These are phyloP conservation scores for Aphelenchoides bicaudatus DNA, from an alignment of 2,888 invertebrate genomes.

Conservation along the genomic window DNA sequence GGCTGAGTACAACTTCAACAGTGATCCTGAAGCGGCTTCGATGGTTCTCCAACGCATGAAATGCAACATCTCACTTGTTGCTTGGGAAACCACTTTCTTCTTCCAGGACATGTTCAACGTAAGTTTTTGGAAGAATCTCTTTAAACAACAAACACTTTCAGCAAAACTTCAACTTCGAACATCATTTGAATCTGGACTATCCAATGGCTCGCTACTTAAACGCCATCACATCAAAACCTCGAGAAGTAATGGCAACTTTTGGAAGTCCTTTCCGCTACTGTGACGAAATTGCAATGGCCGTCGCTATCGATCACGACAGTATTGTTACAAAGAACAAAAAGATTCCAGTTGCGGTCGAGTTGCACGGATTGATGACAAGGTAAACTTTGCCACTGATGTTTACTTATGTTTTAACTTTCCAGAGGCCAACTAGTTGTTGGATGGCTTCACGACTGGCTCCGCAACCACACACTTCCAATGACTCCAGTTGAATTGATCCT, in stretches of 20 bases:
- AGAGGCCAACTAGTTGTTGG: not conserved
- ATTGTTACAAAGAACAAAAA: constrained; percentile 32
- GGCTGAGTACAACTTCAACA: constrained; percentile 76
- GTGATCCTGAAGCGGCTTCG: constrained; percentile 75
- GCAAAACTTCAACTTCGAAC: constrained; percentile 29
- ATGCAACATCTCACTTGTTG: constrained; percentile 68
- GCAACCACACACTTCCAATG: not conserved
- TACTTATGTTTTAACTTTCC: not conserved
- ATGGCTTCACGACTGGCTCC: not conserved
- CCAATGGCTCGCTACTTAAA: constrained; percentile 30
- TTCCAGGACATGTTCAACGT: constrained; percentile 27
- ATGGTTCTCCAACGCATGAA: constrained; percentile 69
- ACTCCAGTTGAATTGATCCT: not conserved
- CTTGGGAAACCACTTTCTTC: constrained; percentile 68
- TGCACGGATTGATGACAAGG: constrained; percentile 45
- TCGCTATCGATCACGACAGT: constrained; percentile 50
- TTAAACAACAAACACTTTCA: constrained; percentile 16
- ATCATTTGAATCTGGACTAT: constrained; percentile 29
- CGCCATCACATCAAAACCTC: constrained; percentile 24
- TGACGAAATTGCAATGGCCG: constrained; percentile 60
- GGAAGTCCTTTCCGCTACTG: constrained; percentile 30
- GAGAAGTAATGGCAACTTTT: constrained; percentile 21
- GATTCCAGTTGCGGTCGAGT: constrained; percentile 48
- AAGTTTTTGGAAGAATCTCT: not conserved
- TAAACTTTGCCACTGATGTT: constrained; percentile 16